phyloP scores from a whole-genome alignment of 1,140 invertebrate genomes.

The Watersipora subatra region DNA sequence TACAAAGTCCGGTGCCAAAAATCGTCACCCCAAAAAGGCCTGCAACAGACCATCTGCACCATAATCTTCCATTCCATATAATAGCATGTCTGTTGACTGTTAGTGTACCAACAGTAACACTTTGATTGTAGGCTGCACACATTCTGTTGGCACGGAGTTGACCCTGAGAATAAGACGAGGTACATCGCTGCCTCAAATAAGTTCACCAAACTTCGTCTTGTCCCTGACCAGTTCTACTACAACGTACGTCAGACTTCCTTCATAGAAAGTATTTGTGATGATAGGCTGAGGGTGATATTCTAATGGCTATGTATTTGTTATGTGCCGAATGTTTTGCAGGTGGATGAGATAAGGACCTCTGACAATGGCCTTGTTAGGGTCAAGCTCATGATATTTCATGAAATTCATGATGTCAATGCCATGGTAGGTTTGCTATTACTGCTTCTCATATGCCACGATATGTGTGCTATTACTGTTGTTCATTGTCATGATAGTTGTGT shows the following conservation, averaged over 20 bases:
- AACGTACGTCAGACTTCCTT: slow-evolving; percentile 23
- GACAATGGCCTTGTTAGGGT: slow-evolving; percentile 34
- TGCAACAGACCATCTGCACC: no score
- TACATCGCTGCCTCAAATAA: slow-evolving; percentile 17
- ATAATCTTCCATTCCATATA: no score
- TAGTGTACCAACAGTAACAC: no score
- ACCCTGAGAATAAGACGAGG: slow-evolving; percentile 28
- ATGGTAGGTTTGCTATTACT: slow-evolving; percentile 23
- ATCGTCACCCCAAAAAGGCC: no score
- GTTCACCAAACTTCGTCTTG: slow-evolving; percentile 26
- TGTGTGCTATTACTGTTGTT: not conserved
- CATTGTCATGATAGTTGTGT: not conserved
- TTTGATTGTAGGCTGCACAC: slow-evolving; percentile 34
- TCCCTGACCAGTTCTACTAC: slow-evolving; percentile 37
- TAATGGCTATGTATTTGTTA: not conserved
- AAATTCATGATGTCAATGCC: slow-evolving; percentile 27
- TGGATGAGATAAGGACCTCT: slow-evolving; percentile 31
- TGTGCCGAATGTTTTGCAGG: slow-evolving; percentile 14
- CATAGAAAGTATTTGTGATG: not conserved
- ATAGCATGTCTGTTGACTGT: no score
- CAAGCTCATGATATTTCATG: slow-evolving; percentile 39
- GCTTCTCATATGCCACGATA: not conserved
- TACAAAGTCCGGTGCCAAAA: no score
- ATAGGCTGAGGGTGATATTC: not conserved
- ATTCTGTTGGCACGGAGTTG: slow-evolving; percentile 34